phyloP scores from a whole-genome alignment of 2,797 vertebrate genomes.

The Hypotaenidia okinawae region DNA sequence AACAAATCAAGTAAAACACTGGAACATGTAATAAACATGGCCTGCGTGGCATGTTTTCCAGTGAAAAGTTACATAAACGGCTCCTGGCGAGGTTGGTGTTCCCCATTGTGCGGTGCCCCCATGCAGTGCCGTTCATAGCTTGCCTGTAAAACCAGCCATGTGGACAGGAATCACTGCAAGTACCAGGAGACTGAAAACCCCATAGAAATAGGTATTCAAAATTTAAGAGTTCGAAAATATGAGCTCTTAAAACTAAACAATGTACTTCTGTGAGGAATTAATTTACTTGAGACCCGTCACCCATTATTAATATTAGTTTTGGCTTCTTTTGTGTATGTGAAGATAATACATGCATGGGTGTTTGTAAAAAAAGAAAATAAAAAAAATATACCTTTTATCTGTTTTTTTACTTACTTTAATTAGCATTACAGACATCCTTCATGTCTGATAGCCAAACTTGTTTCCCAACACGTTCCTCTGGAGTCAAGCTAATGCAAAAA shows the following conservation, averaged over 20 bases:
- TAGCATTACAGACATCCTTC: constrained; percentile 5
- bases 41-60: not conserved
- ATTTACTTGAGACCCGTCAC: constrained; percentile 3
- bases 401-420: constrained; percentile 23
- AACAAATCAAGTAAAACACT: constrained; percentile 57
- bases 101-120: constrained; percentile 63
- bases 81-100: constrained; percentile 67
- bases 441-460: not conserved
- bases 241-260: constrained; percentile 67
- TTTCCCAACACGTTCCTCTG: not conserved
- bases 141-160: constrained; percentile 63
- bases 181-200: constrained; percentile 52
- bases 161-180: constrained; percentile 51
- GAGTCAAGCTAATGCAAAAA: constrained; percentile 10
- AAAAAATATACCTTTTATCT: not conserved
- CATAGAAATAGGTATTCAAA: constrained; percentile 58
- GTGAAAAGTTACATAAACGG: constrained; percentile 55
- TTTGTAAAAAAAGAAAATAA: not conserved
- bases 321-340: not conserved
- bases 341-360: not conserved
- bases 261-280: constrained; percentile 67
- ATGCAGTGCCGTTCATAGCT: constrained; percentile 51
- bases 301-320: constrained; percentile 53
- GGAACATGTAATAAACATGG: constrained; percentile 65
- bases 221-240: constrained; percentile 63